Evolutionary conservation across 2,113 vertebrate species (phyloP), one percentile per base, ranked within the genome.

Genomic region (Balaenoptera acutorostrata): DNA sequence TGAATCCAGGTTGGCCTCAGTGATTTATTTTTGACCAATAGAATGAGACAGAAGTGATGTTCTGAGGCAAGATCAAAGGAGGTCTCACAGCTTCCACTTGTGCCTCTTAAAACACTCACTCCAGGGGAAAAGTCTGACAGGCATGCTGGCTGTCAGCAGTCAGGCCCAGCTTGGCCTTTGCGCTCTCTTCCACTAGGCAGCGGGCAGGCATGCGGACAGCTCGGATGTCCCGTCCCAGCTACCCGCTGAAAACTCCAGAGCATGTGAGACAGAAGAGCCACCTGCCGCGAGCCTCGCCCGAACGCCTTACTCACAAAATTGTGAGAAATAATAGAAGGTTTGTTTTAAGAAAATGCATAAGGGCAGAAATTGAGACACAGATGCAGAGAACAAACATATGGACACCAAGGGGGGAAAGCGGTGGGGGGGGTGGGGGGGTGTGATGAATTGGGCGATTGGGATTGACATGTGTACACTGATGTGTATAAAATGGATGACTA

Each of bases 141-240:
- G 2, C 7, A 2, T 1, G 6, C 2, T 1, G 6, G 55, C 3
- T n/a, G n/a, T n/a, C n/a, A n/a, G n/a, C 8, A 3, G 0, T 3
- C 23, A 33, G 20, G 29, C 18, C 0, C 29, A 11, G 39, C 0
- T 6, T 55, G 0, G 27, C 5, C 78, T 12, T n/a, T 33, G 27
- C 12, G 5, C 9, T 31, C 25, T 59, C 44, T 55, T 44, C 31
- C 3, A 21, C 33, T 18, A 57, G 46, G 61, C 63, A 55, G 23
- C 31, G 27, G 68, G 31, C 15, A 12, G 46, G 64, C 1, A 23
- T n/a, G 46, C 0, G 3, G 36, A 10, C 39, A 10, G 7, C 39
- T 6, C 14, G 23, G 5, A 17, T 2, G 3, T 8, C 17, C 31
- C 6, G 33, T 74, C 1, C n/a, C 14, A 8, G 11, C 55, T 20